Base-by-base conservation (phyloP, 2,113 vertebrate genomes). In the Aspiorhynchus laticeps region DNA sequence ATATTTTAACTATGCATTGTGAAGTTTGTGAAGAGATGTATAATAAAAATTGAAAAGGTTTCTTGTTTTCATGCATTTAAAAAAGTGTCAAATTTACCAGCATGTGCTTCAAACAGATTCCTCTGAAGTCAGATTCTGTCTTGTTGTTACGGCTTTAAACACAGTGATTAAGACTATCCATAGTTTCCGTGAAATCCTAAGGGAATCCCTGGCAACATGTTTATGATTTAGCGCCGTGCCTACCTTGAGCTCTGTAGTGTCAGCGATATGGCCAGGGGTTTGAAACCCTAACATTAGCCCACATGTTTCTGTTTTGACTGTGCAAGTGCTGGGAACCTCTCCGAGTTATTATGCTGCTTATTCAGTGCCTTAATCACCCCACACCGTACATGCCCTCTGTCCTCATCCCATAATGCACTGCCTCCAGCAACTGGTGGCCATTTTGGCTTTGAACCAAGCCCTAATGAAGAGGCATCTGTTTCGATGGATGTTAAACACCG, bases 291-390 rank as follows among this genome's bases (percentile, higher is more conserved):
- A 93, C 90, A 90, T 90, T 90, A 89, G 84, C 79, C 92, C 93
- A 93, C 93, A 93, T 97, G 96, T 95, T 97, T 96, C 93, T 95
- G 71, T 92, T 97, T 96, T 94, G 91, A 1, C 11, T 92, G 91
- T 92, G 85, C 93, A 88, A 88, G 84, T 86, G 93, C 88, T 93
- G 88, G 91, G 94, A 95, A 95, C 93, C 92, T 93, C 93, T 91
- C 91, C 81, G 86, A 92, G 91, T 95, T 77, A 89, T 95, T 94
- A 95, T 91, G 92, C 91, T 89, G 83, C 95, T 95, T 85, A 94
- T 95, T 96, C 94, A 96, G 95, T 90, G 91, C 91, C 91, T 90
- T 94, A 94, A 95, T 96, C 92, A 89, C 93, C 93, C 93, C 87
- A 92, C 94, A 94, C 95, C 89, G 93, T 91, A 94, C 94, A 94